These are phyloP conservation scores for Deroplatys truncata DNA, from an alignment of 2,888 invertebrate species.

Conservation along the genomic window DNA sequence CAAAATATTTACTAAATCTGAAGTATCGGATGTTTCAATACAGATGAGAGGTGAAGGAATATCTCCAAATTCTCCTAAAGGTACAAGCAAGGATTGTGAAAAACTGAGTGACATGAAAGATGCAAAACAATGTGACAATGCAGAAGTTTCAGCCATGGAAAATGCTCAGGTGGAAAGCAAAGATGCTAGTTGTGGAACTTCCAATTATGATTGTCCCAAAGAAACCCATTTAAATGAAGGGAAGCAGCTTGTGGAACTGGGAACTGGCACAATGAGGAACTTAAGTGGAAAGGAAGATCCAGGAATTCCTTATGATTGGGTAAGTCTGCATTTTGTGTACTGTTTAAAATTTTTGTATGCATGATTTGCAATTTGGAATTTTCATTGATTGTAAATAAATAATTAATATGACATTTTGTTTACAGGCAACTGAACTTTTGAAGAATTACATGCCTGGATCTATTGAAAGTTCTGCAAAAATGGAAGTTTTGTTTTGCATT, in stretches of 20 bases:
- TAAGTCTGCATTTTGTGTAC: constrained; percentile 38
- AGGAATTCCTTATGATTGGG: constrained; percentile 86
- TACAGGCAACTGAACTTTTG: constrained; percentile 68
- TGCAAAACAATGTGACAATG: constrained; percentile 11
- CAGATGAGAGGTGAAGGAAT: neutral
- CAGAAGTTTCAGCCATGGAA: constrained; percentile 40
- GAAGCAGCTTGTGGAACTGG: constrained; percentile 18
- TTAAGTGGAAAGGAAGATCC: constrained; percentile 56
- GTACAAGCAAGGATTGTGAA: neutral
- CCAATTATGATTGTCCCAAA: constrained; percentile 6
- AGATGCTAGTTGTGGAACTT: constrained; percentile 37
- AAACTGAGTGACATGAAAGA: neutral
- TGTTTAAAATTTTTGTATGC: no score
- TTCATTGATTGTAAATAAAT: neutral
- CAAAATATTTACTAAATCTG: neutral
- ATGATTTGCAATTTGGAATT: neutral
- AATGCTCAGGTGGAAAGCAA: constrained; percentile 42
- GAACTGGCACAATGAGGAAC: constrained; percentile 10
- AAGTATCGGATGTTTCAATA: neutral
- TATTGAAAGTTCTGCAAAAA: constrained; percentile 90
- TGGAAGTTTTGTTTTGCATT: constrained; percentile 89
- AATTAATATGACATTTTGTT: neutral
- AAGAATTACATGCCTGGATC: constrained; percentile 84
- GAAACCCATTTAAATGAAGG: constrained; percentile 7
- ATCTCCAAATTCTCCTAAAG: neutral